These are phyloP conservation scores for Dorcus parallelipipedus DNA, from an alignment of 2,888 invertebrate species.

Conservation along the genomic window DNA sequence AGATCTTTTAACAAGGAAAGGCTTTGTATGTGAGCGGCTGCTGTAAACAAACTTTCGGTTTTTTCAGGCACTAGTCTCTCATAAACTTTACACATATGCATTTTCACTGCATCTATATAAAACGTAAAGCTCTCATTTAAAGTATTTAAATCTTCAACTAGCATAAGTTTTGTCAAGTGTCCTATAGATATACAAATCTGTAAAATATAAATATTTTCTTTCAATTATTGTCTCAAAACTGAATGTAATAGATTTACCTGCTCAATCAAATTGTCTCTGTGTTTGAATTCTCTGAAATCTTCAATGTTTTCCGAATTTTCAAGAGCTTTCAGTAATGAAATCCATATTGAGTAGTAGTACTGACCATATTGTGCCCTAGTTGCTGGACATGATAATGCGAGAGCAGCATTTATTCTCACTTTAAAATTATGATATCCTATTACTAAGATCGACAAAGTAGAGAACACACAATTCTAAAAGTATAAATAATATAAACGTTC, in stretches of 20 bases:
- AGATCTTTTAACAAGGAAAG: conserved; percentile 5
- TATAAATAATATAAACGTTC: conserved; percentile 7
- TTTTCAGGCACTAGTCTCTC: conserved; percentile 49
- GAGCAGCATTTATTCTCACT: conserved; percentile 83
- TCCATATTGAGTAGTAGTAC: conserved; percentile 65
- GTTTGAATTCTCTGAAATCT: conserved; percentile 81
- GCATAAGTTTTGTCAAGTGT: conserved; percentile 63
- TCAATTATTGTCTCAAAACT: neutral
- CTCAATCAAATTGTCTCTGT: conserved; percentile 80
- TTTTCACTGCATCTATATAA: conserved; percentile 46
- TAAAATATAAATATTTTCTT: conserved; percentile 33
- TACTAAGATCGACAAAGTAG: conserved; percentile 62
- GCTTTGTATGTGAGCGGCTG: conserved; percentile 31
- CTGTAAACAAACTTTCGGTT: conserved; percentile 39
- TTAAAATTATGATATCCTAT: conserved; percentile 80
- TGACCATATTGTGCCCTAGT: conserved; percentile 62
- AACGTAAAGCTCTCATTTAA: conserved; percentile 54
- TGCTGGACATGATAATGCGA: conserved; percentile 65
- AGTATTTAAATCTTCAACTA: conserved; percentile 56
- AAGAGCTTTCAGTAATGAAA: conserved; percentile 67
- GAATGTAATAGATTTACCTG: conserved; percentile 55
- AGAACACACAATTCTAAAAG: conserved; percentile 60
- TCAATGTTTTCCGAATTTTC: conserved; percentile 75
- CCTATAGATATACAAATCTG: conserved; percentile 73
- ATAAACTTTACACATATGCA: conserved; percentile 44